Evolutionary conservation across 35 echinoderm and acorn worm species (phyloP), one percentile per base, ranked within the genome.

Genomic region (Ophiothrix spiculata): DNA sequence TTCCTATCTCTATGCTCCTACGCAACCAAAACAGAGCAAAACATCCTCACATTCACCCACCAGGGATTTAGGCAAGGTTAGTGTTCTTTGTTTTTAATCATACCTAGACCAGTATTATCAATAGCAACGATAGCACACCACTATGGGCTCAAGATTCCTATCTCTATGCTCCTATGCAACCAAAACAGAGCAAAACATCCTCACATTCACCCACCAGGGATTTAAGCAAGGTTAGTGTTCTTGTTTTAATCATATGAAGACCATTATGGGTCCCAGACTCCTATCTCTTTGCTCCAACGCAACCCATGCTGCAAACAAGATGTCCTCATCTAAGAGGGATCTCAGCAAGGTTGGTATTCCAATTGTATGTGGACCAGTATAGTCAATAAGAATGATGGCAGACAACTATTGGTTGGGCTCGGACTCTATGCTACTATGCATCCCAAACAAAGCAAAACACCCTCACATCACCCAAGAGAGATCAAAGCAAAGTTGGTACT

Each of bases 161-260:
- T 54, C 8, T 54, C 8, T 54, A 54, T 54, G 21, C 45, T 21
- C 21, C 45, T 54, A 54, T 21, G 21, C 45, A 54, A 21, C 45
- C 45, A 11, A 54, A 54, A 54, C 45, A 54, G 21, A 54, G 45
- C 21, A 54, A 54, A 54, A 54, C 45, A 8, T 54, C 45, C 45
- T 11, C 45, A 54, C 45, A 8, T 11, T 11, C 45, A 54, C 45
- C 45, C 8, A 54, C 45, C 8, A 54, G 45, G 8, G 45, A 54
- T 54, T n/a, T n/a, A n/a, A n/a, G n/a, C 38, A 93, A 93, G 95
- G 95, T 93, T 81, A 84, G 40, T n/a, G n/a, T n/a, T n/a, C n/a
- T n/a, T n/a, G n/a, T n/a, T n/a, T n/a, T n/a, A n/a, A n/a, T n/a
- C n/a, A n/a, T n/a, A n/a, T n/a, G 45, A 8, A 54, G 45, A 54